Base-by-base conservation (phyloP, 2,113 vertebrate genomes). In the Dipodomys merriami region DNA sequence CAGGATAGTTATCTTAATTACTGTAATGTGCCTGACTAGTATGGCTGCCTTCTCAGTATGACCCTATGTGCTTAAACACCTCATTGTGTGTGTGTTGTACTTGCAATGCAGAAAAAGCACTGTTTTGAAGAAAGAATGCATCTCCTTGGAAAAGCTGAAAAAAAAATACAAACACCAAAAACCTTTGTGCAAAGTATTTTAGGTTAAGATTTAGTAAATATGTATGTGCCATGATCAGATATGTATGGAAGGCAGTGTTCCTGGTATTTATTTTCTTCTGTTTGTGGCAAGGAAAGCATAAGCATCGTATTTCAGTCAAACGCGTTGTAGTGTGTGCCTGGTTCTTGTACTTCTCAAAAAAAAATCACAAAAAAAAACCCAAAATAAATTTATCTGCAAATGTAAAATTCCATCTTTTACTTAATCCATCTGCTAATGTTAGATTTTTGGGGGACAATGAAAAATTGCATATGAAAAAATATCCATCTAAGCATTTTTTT, bases 91-190 rank as follows among this genome's bases (percentile, higher is more conserved):
- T 99, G 98, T 98, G 98, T 98, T 96, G 98, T 99, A 98, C 98
- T 98, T 98, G 98, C 98, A 98, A 98, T 98, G 98, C 98, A 98
- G 98, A 98, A 98, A 97, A 98, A 99, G 99, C 99, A 99, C 99
- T 99, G 99, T 99, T 98, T 97, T 98, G 25, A 22, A 30, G 18
- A 60, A 53, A 57, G 96, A 95, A 92, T 96, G 87, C 97, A 88
- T 96, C 97, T 97, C 97, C 96, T 95, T 94, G 91, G 92, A 74
- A 95, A 98, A 97, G 92, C 95, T 97, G 93, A 94, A 95, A 94
- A 94, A 87, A 72, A 39, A 69, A 39, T 39, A 39, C 39, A 39
- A 39, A 39, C 39, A 39, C 39, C 5, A 39, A 39, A 39, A 39
- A 39, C 39, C 67, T 95, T 95, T 96, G 93, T 97, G 74, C 83